A percentile compares a stretch with the other conserved stretches of the same genome.
Conservation (phyloP, 2,113 vertebrate species). For the Uropsilus gracilis region DNA sequence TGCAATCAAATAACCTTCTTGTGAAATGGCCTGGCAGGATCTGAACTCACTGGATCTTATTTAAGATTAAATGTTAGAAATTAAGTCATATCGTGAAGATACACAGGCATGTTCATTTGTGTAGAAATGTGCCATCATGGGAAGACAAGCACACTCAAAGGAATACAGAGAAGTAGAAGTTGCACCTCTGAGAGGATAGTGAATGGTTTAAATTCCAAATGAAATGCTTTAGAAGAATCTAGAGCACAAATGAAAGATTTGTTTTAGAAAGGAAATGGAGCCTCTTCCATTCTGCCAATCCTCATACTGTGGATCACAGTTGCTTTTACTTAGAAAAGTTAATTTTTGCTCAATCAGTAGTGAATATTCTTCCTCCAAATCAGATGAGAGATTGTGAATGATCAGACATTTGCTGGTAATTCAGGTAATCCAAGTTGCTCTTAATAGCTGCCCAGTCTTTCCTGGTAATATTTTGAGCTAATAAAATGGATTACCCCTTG, state of each 20-base stretch:
- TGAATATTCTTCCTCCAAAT: slow-evolving; percentile 49
- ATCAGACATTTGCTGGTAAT: slow-evolving; percentile 30
- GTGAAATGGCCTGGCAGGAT: neutral
- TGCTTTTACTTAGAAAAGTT: neutral
- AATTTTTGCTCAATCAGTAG: slow-evolving; percentile 52
- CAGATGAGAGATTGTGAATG: neutral
- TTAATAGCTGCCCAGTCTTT: neutral
- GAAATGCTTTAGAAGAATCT: neutral
- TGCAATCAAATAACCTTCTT: neutral
- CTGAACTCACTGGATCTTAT: neutral
- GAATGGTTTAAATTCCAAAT: neutral
- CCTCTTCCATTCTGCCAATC: neutral
- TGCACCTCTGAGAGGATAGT: neutral
- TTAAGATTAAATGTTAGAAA: neutral
- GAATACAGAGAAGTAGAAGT: neutral
- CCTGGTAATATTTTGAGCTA: slow-evolving; percentile 41
- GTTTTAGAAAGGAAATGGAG: neutral
- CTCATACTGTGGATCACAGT: neutral
- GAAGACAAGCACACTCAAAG: neutral
- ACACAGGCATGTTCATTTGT: neutral
- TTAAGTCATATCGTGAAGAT: neutral
- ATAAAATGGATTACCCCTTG: neutral
- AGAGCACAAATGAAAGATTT: neutral
- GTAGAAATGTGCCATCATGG: neutral
- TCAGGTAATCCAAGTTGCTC: neutral